phyloP scores from a whole-genome alignment of 2,113 vertebrate genomes.

The Platysteira castanea region DNA sequence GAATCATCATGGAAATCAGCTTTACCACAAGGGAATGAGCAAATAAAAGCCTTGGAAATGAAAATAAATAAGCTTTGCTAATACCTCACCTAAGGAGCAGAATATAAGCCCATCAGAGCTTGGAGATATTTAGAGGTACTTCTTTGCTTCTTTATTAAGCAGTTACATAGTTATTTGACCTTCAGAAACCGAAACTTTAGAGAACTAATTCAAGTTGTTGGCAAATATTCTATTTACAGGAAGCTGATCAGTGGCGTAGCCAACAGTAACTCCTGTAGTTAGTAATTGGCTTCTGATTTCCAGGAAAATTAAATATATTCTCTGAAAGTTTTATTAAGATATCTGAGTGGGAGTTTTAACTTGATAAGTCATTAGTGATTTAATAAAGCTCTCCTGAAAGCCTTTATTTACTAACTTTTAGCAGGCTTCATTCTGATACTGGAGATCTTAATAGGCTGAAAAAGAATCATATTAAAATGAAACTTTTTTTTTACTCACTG shows the following conservation, averaged over 20 bases:
- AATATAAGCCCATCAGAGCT: conserved; percentile 81
- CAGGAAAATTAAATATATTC: conserved; percentile 72
- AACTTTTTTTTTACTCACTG: conserved; percentile 12
- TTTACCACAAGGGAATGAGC: conserved; percentile 91
- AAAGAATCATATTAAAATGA: conserved; percentile 38
- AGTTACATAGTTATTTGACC: conserved; percentile 86
- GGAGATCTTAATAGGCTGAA: conserved; percentile 50
- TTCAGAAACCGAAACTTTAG: conserved; percentile 81
- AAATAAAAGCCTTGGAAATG: conserved; percentile 97
- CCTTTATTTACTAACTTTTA: conserved; percentile 72
- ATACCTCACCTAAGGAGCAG: conserved; percentile 96
- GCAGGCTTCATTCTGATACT: conserved; percentile 61
- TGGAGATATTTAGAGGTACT: conserved; percentile 78
- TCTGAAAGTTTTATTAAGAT: conserved; percentile 74
- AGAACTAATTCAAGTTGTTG: conserved; percentile 72
- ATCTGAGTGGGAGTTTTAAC: conserved; percentile 63
- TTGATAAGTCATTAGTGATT: conserved; percentile 72
- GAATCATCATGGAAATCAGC: conserved; percentile 98
- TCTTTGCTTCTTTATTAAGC: conserved; percentile 84
- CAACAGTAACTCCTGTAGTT: conserved; percentile 50
- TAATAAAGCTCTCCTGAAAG: conserved; percentile 69
- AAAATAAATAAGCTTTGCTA: conserved; percentile 99
- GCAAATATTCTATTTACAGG: conserved; percentile 69
- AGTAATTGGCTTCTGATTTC: conserved; percentile 66
- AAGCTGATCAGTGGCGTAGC: conserved; percentile 41